Evolutionary conservation across 2,888 invertebrate species (phyloP).

Genomic region (Aphodius sticticus): DNA sequence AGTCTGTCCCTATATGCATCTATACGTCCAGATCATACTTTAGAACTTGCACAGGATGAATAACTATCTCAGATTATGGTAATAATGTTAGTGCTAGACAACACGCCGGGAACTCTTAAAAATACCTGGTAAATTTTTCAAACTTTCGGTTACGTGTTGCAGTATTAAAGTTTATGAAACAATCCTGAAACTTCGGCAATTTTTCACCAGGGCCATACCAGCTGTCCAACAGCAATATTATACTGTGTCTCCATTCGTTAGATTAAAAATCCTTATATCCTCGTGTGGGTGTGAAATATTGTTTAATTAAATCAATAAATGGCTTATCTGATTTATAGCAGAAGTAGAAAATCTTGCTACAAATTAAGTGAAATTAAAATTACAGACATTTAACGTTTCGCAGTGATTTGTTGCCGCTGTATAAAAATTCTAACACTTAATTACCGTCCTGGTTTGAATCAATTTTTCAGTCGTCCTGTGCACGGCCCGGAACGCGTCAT

Average conservation of each 20-base stretch:
- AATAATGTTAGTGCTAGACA: neutral
- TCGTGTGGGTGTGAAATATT: neutral
- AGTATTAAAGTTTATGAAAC: neutral
- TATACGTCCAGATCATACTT: too few species aligned
- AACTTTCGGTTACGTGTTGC: neutral
- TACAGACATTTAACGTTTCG: neutral
- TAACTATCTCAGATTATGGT: too few species aligned
- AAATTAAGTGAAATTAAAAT: neutral
- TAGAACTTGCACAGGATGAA: too few species aligned
- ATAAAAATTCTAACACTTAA: constrained; percentile 4
- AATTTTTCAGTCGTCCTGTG: neutral
- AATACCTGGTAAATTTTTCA: neutral
- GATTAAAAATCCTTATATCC: neutral
- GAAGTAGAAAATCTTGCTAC: neutral
- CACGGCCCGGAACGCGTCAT: constrained; percentile 6
- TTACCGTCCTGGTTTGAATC: neutral
- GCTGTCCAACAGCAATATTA: neutral
- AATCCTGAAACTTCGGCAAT: neutral
- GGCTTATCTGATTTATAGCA: neutral
- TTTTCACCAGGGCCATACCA: neutral
- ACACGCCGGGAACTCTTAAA: neutral
- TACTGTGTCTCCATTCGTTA: neutral
- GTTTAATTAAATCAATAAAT: neutral
- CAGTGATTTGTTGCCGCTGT: neutral
- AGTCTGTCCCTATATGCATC: too few species aligned